These are phyloP conservation scores for Ashinkailepas kermadecensis DNA, from an alignment of 2,888 invertebrate species.

Conservation along the genomic window DNA sequence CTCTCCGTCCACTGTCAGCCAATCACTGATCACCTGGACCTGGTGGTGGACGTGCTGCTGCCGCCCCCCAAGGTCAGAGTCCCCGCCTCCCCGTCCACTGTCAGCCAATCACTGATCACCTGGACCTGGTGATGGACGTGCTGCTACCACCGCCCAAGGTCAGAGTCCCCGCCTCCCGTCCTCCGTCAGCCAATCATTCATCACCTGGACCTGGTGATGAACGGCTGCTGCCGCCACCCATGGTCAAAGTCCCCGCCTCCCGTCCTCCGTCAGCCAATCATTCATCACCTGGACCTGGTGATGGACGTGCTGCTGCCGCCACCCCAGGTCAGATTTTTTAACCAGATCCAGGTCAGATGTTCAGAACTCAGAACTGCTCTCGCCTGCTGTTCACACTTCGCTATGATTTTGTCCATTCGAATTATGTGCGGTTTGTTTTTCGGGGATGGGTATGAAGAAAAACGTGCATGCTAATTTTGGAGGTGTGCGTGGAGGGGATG, in stretches of 20 bases:
- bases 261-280: slow-evolving; percentile 64
- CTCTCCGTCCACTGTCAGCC: slow-evolving; percentile 56
- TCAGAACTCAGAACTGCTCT: slow-evolving; percentile 23
- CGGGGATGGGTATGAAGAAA: too few relatives aligned
- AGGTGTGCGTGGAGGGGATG: too few relatives aligned
- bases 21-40: slow-evolving; percentile 65
- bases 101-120: slow-evolving; percentile 66
- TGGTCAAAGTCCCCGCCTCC: slow-evolving; percentile 57
- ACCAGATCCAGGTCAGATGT: too few relatives aligned
- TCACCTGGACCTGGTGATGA: slow-evolving; percentile 62
- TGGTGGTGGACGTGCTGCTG: slow-evolving; percentile 56
- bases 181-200: slow-evolving; percentile 60
- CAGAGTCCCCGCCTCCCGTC: slow-evolving; percentile 55
- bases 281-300: slow-evolving; percentile 65
- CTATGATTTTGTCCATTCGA: too few relatives aligned
- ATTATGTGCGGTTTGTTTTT: too few relatives aligned
- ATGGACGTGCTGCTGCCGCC: slow-evolving; percentile 56
- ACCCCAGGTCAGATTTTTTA: slow-evolving; percentile 48
- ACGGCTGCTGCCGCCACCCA: slow-evolving; percentile 51
- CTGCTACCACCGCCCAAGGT: slow-evolving; percentile 56
- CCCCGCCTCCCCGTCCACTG: slow-evolving; percentile 54
- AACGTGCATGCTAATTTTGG: too few relatives aligned
- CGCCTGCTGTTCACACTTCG: too few relatives aligned
- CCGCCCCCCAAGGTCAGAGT: slow-evolving; percentile 54
- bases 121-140: slow-evolving; percentile 59